phyloP scores from a whole-genome alignment of 2,888 invertebrate species.

The Heliconius sara region DNA sequence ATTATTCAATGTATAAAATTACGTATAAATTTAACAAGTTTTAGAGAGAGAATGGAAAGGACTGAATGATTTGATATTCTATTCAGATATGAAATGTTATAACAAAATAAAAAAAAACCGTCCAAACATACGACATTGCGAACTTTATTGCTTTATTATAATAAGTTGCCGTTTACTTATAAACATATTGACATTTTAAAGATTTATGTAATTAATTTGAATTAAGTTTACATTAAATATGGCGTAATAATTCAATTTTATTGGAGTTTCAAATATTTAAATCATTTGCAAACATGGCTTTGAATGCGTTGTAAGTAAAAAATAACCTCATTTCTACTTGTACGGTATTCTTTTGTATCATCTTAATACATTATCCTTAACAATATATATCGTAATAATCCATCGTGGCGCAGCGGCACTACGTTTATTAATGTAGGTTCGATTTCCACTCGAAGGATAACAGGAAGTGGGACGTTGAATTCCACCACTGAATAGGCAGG shows the following conservation, averaged over 20 bases:
- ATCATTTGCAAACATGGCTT: conserved; percentile 20
- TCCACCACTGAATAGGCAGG: too few species aligned
- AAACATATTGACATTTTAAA: conserved; percentile 10
- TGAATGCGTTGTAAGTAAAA: conserved; percentile 1
- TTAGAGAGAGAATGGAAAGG: background rate
- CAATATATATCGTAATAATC: too few species aligned
- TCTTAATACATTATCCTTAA: too few species aligned
- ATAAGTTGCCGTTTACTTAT: conserved; percentile 1
- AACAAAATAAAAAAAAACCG: background rate
- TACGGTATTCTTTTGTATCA: background rate
- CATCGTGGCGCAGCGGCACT: too few species aligned
- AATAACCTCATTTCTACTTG: background rate
- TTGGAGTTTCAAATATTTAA: conserved; percentile 20
- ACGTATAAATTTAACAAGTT: background rate
- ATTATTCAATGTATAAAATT: background rate
- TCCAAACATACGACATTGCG: background rate
- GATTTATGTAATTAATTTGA: conserved; percentile 29
- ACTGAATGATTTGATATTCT: background rate
- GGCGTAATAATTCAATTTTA: conserved; percentile 31
- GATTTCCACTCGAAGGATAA: too few species aligned
- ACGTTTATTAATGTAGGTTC: too few species aligned
- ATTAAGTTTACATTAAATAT: conserved; percentile 23
- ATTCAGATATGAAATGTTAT: background rate
- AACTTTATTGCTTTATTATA: conserved; percentile 18
- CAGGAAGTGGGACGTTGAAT: too few species aligned